These are phyloP conservation scores for Microdon myrmicae DNA, from an alignment of 2,888 invertebrate species.

Conservation along the genomic window DNA sequence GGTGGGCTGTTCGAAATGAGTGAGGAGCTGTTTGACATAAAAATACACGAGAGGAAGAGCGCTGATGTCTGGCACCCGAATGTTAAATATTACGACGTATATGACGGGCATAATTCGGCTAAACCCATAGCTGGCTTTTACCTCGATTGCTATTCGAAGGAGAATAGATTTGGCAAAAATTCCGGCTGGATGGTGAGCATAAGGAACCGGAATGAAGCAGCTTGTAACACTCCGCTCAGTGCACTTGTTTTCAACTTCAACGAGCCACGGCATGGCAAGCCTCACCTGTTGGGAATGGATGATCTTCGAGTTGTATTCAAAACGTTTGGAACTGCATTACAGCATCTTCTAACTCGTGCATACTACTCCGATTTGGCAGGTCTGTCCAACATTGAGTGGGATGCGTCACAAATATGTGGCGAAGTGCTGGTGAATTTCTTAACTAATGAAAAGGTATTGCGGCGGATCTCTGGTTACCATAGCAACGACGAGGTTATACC, in stretches of 20 bases:
- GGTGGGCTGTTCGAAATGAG: slow-evolving; percentile 80
- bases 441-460: slow-evolving; percentile 72
- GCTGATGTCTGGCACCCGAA: slow-evolving; percentile 86
- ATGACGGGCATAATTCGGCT: slow-evolving; percentile 68
- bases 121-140: slow-evolving; percentile 83
- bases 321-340: slow-evolving; percentile 88
- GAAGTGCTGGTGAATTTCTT: slow-evolving; percentile 86
- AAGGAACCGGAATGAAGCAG: slow-evolving; percentile 75
- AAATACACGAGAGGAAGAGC: slow-evolving; percentile 73
- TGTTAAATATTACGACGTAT: slow-evolving; percentile 84
- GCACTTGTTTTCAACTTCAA: slow-evolving; percentile 87
- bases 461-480: slow-evolving; percentile 79
- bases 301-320: slow-evolving; percentile 82
- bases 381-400: slow-evolving; percentile 91
- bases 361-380: slow-evolving; percentile 88
- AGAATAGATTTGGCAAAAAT: slow-evolving; percentile 74
- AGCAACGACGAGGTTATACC: slow-evolving; percentile 79
- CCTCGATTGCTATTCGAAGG: slow-evolving; percentile 81
- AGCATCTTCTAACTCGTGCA: slow-evolving; percentile 84
- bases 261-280: slow-evolving; percentile 72
- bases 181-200: slow-evolving; percentile 84
- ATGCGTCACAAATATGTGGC: slow-evolving; percentile 85
- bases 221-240: slow-evolving; percentile 77
- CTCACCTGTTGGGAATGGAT: slow-evolving; percentile 78
- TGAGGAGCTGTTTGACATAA: slow-evolving; percentile 81